Evolutionary conservation across 2,797 vertebrate species (phyloP).

Genomic region (Clarias platycephalus): DNA sequence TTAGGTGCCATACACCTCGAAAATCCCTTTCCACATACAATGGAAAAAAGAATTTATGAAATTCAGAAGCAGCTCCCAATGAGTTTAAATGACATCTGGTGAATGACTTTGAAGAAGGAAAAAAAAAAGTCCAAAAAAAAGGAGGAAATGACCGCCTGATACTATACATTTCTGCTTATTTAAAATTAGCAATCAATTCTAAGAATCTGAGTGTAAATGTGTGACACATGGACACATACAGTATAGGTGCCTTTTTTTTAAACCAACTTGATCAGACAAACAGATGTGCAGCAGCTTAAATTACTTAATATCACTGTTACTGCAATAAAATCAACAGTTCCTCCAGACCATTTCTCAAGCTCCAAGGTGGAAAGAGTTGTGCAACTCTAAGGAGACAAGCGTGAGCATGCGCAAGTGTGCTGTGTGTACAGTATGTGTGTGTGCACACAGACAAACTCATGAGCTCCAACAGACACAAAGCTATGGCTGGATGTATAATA

Average conservation of each 20-base stretch:
- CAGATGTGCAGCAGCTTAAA: conserved; percentile 70
- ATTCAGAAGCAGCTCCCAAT: conserved; percentile 74
- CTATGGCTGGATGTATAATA: background rate
- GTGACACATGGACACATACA: conserved; percentile 56
- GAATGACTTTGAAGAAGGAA: conserved; percentile 54
- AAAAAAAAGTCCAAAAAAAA: conserved; percentile 3
- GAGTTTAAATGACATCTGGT: conserved; percentile 74
- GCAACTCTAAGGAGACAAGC: conserved; percentile 65
- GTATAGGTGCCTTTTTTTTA: conserved; percentile 61
- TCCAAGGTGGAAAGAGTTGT: conserved; percentile 68
- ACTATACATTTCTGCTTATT: conserved; percentile 39
- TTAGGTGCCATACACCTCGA: conserved; percentile 44
- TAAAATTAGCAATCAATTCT: conserved; percentile 55
- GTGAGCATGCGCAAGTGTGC: conserved; percentile 57
- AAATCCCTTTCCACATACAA: conserved; percentile 40
- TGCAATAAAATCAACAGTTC: conserved; percentile 71
- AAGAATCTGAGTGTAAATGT: conserved; percentile 47
- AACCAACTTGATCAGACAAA: conserved; percentile 69
- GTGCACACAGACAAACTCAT: conserved; percentile 2
- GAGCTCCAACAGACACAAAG: conserved; percentile 9
- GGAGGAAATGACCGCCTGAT: conserved; percentile 57
- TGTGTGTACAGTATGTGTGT: conserved; percentile 9
- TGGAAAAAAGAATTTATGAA: conserved; percentile 70
- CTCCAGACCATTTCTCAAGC: conserved; percentile 42
- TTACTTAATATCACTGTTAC: conserved; percentile 69